A percentile compares a stretch with the other conserved stretches of the same genome.
Evolutionary conservation across 2,888 invertebrate species (phyloP).

Genomic region (Lampropteryx suffumata): DNA sequence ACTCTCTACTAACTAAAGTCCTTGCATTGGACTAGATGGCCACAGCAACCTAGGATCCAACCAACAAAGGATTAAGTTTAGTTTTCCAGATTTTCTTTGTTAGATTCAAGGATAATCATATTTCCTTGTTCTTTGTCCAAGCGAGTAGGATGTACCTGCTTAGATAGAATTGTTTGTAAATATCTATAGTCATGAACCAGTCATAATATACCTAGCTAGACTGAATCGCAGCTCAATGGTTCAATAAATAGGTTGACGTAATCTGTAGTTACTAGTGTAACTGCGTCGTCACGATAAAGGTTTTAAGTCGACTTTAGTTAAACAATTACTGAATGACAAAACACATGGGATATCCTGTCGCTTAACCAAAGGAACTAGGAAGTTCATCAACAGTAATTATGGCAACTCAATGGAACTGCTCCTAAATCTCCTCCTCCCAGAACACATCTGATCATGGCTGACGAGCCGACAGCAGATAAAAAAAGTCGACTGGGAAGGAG

Average conservation of each 20-base stretch:
- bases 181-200: not conserved
- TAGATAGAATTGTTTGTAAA: not conserved
- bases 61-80: constrained; percentile 8
- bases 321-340: no score
- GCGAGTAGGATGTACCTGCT: not conserved
- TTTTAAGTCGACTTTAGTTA: constrained; percentile 5
- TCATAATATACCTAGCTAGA: not conserved
- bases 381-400: no score
- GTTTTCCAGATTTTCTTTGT: constrained; percentile 22
- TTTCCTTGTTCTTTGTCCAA: constrained; percentile 38
- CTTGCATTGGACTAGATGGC: not conserved
- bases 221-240: not conserved
- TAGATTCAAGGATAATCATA: constrained; percentile 25
- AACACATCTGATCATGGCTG: no score
- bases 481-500: no score
- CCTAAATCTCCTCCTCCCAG: no score
- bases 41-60: not conserved
- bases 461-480: no score
- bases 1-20: no score
- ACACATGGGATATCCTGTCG: no score
- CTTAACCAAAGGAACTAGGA: no score
- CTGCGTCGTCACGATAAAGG: constrained; percentile 1
- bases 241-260: constrained; percentile 4
- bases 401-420: no score
- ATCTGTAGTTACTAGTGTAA: not conserved